Base-by-base conservation (phyloP, 2,888 invertebrate species). In the Synanthedon andrenaeformis region DNA sequence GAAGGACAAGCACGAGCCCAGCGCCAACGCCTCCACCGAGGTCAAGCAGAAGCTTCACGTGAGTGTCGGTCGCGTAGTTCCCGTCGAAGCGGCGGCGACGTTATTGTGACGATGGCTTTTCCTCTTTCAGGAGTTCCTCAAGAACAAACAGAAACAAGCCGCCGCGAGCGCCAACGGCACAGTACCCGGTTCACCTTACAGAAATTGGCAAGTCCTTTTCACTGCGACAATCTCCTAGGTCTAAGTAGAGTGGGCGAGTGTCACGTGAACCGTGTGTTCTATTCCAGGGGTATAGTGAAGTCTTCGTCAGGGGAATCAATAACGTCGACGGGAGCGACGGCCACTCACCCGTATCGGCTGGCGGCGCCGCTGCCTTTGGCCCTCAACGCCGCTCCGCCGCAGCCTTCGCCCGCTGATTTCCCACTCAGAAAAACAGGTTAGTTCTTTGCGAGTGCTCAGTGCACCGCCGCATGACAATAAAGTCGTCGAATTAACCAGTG, bases 41-140 rank as follows among this genome's bases (percentile, higher is more conserved):
- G 98, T 98, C 72, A 98, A 98, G 81, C 96, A 96, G 88, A 95
- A 96, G 72, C 89, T 98, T 66, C 96, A 96, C 91, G 96, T 94
- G 73, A 62, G 60, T 35, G 35, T 8, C 35, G 35, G 35, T 35
- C 35, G 35, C 49, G n/a, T 41, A 28, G 51, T 41, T 35, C 35
- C 35, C 1, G 35, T 35, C 35, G 35, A 10, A 35, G 35, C 6
- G 35, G 10, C 3, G 35, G 3, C 10, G 8, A 35, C 35, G 35
- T 35, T 35, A 35, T 35, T 35, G 3, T 35, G 10, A 35, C 35
- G 35, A 35, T 10, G 6, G 35, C 35, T 35, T 35, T 35, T 35
- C 35, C 35, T 35, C 14, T 76, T 76, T 3, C 84, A 94, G 93
- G 92, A 92, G 72, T 94, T 94, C 78, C 85, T 94, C 59, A 91